A percentile compares a stretch with the other conserved stretches of the same genome.
phyloP scores from a whole-genome alignment of 2,797 vertebrate species.

The Gallinago nigripennis region DNA sequence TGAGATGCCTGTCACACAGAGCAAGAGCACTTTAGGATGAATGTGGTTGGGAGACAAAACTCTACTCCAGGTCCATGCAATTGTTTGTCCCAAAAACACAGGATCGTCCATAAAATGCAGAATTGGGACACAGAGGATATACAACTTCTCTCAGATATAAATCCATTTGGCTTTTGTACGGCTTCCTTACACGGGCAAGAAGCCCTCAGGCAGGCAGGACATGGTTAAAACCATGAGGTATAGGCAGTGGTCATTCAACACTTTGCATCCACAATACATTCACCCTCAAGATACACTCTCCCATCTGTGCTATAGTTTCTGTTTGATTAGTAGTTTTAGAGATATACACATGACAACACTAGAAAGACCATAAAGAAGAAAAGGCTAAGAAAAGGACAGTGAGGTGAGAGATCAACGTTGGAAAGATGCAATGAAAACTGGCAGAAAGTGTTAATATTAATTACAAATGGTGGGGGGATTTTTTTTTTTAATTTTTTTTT shows the following conservation, averaged over 20 bases:
- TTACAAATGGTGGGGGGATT: neutral
- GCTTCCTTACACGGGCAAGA: neutral
- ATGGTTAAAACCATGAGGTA: neutral
- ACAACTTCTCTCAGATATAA: neutral
- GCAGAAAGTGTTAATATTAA: neutral
- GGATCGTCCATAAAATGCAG: neutral
- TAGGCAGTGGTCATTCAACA: neutral
- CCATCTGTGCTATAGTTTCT: neutral
- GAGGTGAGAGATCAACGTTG: neutral
- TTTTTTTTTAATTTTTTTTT: neutral
- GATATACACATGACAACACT: neutral
- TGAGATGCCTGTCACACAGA: neutral
- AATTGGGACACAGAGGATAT: neutral
- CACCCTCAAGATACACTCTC: slow-evolving; percentile 46
- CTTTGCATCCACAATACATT: slow-evolving; percentile 29
- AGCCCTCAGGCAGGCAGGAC: neutral
- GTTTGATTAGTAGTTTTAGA: slow-evolving; percentile 61
- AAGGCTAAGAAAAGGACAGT: neutral
- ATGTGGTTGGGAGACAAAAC: slow-evolving; percentile 34
- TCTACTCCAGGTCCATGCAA: neutral
- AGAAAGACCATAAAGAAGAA: slow-evolving; percentile 50
- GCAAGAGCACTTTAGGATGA: slow-evolving; percentile 6
- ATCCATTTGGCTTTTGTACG: neutral
- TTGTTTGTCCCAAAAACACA: neutral
- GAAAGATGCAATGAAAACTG: neutral